Conservation (phyloP, 1,140 invertebrate genomes). For the Penaeus indicus region DNA sequence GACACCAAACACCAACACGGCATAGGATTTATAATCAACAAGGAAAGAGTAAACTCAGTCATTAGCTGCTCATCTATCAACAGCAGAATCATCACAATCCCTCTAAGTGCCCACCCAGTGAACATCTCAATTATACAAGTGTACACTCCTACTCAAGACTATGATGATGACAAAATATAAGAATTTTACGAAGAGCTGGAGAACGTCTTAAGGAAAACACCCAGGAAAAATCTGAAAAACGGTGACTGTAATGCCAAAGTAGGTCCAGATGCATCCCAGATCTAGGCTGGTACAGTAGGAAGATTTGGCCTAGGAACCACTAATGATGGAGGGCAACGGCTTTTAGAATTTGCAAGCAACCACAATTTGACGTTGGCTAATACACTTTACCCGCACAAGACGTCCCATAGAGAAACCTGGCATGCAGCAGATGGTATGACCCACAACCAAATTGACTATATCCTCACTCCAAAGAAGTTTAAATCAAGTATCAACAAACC, state of each 20-base stretch:
- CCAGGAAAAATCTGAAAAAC: neutral
- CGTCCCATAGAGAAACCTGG: neutral
- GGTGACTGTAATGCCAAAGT: slow-evolving; percentile 1
- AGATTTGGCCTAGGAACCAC: neutral
- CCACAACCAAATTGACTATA: slow-evolving; percentile 6
- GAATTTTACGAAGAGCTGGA: neutral
- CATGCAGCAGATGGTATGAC: neutral
- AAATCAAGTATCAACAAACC: too few relatives aligned
- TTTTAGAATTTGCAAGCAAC: neutral
- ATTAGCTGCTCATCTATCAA: too few relatives aligned
- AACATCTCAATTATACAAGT: neutral
- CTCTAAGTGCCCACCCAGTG: too few relatives aligned
- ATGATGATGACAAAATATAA: neutral
- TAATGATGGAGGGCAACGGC: neutral
- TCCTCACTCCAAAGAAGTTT: neutral
- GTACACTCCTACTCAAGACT: neutral
- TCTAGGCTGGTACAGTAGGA: neutral
- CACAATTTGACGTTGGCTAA: neutral
- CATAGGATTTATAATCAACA: too few relatives aligned
- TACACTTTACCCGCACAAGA: slow-evolving; percentile 3
- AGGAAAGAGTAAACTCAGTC: too few relatives aligned
- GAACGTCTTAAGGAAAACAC: neutral
- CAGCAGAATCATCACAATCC: too few relatives aligned
- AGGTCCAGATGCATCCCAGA: neutral
- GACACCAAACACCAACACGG: too few relatives aligned